phyloP scores from a whole-genome alignment of 1,140 invertebrate species.

The Monochamus saltuarius region DNA sequence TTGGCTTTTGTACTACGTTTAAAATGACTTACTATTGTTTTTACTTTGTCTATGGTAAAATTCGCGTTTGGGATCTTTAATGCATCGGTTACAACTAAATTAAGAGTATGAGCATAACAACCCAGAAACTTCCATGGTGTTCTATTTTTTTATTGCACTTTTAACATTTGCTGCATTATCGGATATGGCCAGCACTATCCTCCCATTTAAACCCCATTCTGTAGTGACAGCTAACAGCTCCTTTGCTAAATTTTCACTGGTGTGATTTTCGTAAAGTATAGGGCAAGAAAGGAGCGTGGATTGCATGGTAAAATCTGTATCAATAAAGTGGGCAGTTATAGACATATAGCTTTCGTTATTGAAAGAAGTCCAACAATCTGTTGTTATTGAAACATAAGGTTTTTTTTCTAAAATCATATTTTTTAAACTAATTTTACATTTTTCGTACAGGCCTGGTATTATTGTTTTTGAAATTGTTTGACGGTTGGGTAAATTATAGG shows the following conservation, averaged over 20 bases:
- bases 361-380: conserved; percentile 46
- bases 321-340: conserved; percentile 42
- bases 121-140: conserved; percentile 37
- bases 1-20: too few relatives aligned
- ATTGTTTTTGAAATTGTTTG: conserved; percentile 26
- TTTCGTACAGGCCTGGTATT: conserved; percentile 20
- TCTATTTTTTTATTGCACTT: conserved; percentile 30
- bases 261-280: too few relatives aligned
- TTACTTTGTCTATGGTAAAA: too few relatives aligned
- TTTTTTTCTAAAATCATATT: conserved; percentile 19
- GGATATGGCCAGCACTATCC: conserved; percentile 36
- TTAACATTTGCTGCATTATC: conserved; percentile 46
- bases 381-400: conserved; percentile 35
- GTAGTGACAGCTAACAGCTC: too few relatives aligned
- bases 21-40: too few relatives aligned
- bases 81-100: conserved; percentile 29
- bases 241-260: too few relatives aligned
- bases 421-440: conserved; percentile 24
- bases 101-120: conserved; percentile 41
- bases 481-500: conserved; percentile 24
- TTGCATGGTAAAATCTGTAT: conserved; percentile 30
- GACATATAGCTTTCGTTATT: conserved; percentile 42
- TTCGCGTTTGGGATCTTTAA: conserved; percentile 12
- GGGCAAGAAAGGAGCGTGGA: conserved; percentile 25
- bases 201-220: conserved; percentile 35